Evolutionary conservation across 2,113 vertebrate genomes (phyloP).

Genomic region (Psammodynastes pulverulentus): DNA sequence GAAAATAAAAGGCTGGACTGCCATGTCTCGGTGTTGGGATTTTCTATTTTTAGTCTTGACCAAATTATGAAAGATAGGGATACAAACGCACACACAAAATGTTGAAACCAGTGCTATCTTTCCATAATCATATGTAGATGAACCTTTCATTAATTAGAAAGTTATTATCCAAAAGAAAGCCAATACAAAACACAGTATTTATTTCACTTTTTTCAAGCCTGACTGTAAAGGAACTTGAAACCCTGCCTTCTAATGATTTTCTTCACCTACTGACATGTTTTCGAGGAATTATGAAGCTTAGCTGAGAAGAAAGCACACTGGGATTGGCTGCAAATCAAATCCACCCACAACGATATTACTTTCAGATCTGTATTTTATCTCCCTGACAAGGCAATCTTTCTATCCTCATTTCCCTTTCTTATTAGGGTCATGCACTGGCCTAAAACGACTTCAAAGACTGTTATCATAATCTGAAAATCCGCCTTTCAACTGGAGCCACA

Average conservation of each 20-base stretch:
- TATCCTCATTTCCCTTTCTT: slow-evolving; percentile 25
- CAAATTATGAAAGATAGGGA: neutral
- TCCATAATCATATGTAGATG: neutral
- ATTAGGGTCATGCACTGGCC: neutral
- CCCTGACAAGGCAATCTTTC: neutral
- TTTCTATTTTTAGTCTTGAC: too few species aligned
- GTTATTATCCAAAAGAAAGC: neutral
- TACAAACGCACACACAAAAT: neutral
- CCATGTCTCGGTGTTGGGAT: neutral
- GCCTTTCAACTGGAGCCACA: neutral
- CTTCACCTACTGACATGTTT: slow-evolving; percentile 41
- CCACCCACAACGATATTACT: slow-evolving; percentile 45
- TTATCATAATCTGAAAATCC: slow-evolving; percentile 24
- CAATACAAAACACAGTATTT: neutral
- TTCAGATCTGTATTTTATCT: slow-evolving; percentile 45
- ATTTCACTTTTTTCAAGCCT: neutral
- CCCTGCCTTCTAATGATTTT: slow-evolving; percentile 38
- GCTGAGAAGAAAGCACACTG: slow-evolving; percentile 28
- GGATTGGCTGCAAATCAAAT: slow-evolving; percentile 44
- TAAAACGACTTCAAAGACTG: neutral
- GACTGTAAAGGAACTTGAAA: slow-evolving; percentile 15
- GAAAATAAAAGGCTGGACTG: neutral
- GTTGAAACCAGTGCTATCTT: neutral
- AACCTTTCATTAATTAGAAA: neutral
- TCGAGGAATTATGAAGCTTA: slow-evolving; percentile 21